Percentiles rank a stretch among this genome's conserved stretches.
Evolutionary conservation across 1,140 invertebrate genomes (phyloP).

Genomic region (Papilio xuthus): DNA sequence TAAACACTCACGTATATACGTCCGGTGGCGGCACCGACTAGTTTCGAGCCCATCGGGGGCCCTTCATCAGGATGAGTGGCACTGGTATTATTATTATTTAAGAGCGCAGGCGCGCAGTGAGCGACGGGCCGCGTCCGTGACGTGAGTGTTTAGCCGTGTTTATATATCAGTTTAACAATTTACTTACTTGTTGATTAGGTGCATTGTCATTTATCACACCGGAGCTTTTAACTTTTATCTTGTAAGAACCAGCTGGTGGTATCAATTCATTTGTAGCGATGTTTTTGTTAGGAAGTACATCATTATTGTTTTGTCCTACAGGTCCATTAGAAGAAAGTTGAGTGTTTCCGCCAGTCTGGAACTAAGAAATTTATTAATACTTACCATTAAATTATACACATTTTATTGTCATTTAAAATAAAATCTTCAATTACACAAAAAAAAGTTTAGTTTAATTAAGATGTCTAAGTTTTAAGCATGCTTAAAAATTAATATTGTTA

Average conservation of each 20-base stretch:
- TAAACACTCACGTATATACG: too few species aligned
- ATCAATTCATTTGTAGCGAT: slow-evolving; percentile 23
- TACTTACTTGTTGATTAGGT: slow-evolving; percentile 5
- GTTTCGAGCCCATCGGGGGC: too few species aligned
- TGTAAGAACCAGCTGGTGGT: background rate
- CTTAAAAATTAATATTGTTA: background rate
- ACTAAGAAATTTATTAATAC: background rate
- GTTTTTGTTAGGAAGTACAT: background rate
- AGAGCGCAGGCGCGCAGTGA: too few species aligned
- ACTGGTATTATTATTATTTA: too few species aligned
- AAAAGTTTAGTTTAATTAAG: background rate
- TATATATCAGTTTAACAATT: too few species aligned
- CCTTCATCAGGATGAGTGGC: too few species aligned
- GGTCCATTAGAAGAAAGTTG: background rate
- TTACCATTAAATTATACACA: background rate
- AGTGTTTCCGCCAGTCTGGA: background rate
- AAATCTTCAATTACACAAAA: background rate
- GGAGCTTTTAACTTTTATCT: background rate
- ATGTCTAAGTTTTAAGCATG: background rate
- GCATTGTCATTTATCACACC: background rate
- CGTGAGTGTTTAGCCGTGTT: too few species aligned
- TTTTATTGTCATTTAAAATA: background rate
- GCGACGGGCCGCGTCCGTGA: too few species aligned
- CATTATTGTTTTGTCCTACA: background rate
- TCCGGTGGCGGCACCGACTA: too few species aligned